Base-by-base conservation (phyloP, 2,888 invertebrate species). In the Frankliniella fusca region DNA sequence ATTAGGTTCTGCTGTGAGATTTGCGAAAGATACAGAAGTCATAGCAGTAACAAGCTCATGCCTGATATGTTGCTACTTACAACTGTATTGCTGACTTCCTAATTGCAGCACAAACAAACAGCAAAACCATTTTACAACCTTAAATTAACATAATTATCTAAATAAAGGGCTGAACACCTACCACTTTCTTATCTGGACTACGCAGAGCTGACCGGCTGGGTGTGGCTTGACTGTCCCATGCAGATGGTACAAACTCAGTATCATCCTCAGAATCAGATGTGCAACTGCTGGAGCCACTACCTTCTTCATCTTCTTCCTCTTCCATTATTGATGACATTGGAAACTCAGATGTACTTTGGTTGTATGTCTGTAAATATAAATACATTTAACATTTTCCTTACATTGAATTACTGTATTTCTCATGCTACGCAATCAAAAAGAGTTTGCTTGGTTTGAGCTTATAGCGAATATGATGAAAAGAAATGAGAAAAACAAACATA, bases 181-280 rank as follows among this genome's bases (percentile, higher is more conserved):
- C 90, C 83, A 88, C 86, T 84, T 88, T 88, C 86, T 90, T 91
- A 83, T 92, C 91, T 0, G 92, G 92, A 81, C 91, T 92, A 84
- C 91, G 90, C 27, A 95, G 88, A 23, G 94, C 93, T 48, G 94
- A 93, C 88, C 94, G 93, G 81, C 91, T 90, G n/a, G 95, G 95
- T 2, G 91, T 92, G 27, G 94, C 92, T 86, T 92, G 91, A 85
- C 93, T 93, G 88, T 95, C 93, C 95, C 95, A 95, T 83, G 93
- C 93, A 7, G 94, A 94, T 10, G 94, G 94, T 83, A 94, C 92
- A 87, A 94, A 94, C 85, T 92, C 92, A 61, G 90, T 85, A 76
- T 85, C 85, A 83, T 86, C 87, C 49, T 85, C 85, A 9, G 84
- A 85, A 28, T 85, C 85, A 27, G 84, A 84, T 23, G 70, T 27